Conservation (phyloP, 2,888 invertebrate species). For the Platycheirus albimanus region DNA sequence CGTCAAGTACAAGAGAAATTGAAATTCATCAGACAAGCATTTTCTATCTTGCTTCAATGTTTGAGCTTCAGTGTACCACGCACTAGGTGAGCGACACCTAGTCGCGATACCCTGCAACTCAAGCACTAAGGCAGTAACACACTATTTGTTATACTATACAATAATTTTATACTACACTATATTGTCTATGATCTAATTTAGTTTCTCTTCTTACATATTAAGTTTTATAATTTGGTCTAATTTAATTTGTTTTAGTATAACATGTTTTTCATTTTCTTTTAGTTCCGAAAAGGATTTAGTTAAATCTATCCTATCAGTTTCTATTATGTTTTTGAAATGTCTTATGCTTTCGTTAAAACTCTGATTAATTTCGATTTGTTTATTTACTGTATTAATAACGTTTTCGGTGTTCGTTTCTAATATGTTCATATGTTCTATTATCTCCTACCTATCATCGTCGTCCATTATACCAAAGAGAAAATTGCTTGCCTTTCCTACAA, state of each 20-base stretch:
- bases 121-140: too few relatives aligned
- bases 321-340: background rate
- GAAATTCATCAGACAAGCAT: too few relatives aligned
- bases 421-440: background rate
- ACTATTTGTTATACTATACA: too few relatives aligned
- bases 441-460: background rate
- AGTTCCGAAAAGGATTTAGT: background rate
- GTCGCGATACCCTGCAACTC: too few relatives aligned
- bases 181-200: background rate
- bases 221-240: background rate
- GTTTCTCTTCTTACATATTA: background rate
- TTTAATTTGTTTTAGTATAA: background rate
- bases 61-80: too few relatives aligned
- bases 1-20: too few relatives aligned
- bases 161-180: too few relatives aligned
- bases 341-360: conserved; percentile 3
- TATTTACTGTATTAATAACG: background rate
- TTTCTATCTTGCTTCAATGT: too few relatives aligned
- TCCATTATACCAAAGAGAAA: too few relatives aligned
- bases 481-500: too few relatives aligned
- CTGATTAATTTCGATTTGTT: conserved; percentile 1
- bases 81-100: too few relatives aligned
- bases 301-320: background rate
- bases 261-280: background rate
- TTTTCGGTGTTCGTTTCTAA: background rate